A percentile compares a stretch with the other conserved stretches of the same genome.
Evolutionary conservation across 1,140 invertebrate genomes (phyloP).

Genomic region (Batillaria attramentaria): DNA sequence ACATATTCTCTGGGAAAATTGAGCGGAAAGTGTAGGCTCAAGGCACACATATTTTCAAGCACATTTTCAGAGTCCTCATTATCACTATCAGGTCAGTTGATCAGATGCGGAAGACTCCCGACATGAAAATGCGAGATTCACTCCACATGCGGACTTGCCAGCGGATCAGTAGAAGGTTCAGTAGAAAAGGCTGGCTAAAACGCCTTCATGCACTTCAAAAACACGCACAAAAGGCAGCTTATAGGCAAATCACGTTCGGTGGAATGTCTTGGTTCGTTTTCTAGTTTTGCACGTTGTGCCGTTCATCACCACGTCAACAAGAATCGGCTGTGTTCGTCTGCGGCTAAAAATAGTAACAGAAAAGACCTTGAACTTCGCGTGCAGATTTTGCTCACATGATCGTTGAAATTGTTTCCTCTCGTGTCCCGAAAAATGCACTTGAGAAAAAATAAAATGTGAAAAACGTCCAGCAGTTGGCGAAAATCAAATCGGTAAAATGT

Average conservation of each 20-base stretch:
- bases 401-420: not conserved
- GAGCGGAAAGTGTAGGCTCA: too few species aligned
- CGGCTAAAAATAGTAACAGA: conserved; percentile 23
- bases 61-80: too few species aligned
- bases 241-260: too few species aligned
- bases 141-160: not conserved
- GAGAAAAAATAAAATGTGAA: not conserved
- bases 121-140: not conserved
- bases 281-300: conserved; percentile 8
- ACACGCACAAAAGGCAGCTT: too few species aligned
- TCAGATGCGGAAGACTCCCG: not conserved
- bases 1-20: too few species aligned
- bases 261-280: too few species aligned
- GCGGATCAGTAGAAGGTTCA: not conserved
- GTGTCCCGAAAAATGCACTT: not conserved
- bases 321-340: not conserved
- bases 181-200: not conserved
- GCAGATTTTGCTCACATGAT: conserved; percentile 3
- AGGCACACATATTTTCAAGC: too few species aligned
- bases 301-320: conserved; percentile 25
- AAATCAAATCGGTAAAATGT: not conserved
- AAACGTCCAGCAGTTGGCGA: not conserved
- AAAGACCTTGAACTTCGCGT: conserved; percentile 30
- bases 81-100: too few species aligned
- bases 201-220: not conserved